A percentile compares a stretch with the other conserved stretches of the same genome.
Evolutionary conservation across 2,888 invertebrate genomes (phyloP).

Genomic region (Coleophora flavipennella): DNA sequence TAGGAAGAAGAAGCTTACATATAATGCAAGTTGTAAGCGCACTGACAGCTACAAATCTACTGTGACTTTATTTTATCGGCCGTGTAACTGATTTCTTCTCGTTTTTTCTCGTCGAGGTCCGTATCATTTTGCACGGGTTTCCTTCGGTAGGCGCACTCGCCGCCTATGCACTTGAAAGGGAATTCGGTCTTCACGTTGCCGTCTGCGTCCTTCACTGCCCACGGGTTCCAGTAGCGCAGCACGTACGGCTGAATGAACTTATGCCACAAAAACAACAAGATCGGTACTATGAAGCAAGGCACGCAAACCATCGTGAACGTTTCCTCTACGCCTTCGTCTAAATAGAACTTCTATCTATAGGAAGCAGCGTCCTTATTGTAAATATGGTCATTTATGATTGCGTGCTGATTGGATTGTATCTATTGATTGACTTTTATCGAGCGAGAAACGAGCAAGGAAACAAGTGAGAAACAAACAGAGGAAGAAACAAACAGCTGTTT

Average conservation of each 20-base stretch:
- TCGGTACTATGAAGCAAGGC: conserved; percentile 88
- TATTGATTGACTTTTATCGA: too few species aligned
- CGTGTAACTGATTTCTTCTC: conserved; percentile 6
- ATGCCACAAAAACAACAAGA: conserved; percentile 87
- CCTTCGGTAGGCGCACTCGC: conserved; percentile 56
- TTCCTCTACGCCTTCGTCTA: too few species aligned
- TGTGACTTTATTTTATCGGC: conserved; percentile 31
- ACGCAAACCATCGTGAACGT: conserved; percentile 83
- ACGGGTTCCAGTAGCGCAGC: conserved; percentile 86
- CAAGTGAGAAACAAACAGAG: too few species aligned
- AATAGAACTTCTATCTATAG: too few species aligned
- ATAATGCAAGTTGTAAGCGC: too few species aligned
- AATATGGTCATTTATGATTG: too few species aligned
- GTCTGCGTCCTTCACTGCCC: conserved; percentile 76
- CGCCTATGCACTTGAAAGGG: conserved; percentile 74
- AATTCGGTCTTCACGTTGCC: conserved; percentile 74
- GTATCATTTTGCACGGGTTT: conserved; percentile 17
- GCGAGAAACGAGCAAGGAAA: too few species aligned
- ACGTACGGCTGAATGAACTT: conserved; percentile 87
- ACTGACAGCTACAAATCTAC: conserved; percentile 17
- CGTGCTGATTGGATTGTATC: too few species aligned
- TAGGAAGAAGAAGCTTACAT: too few species aligned
- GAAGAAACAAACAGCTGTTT: too few species aligned
- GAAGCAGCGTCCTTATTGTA: not conserved
- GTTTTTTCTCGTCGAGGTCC: not conserved